Percentiles rank a stretch among this genome's conserved stretches.
Conservation (phyloP, 2,797 vertebrate genomes). For the Intellagama lesueurii region DNA sequence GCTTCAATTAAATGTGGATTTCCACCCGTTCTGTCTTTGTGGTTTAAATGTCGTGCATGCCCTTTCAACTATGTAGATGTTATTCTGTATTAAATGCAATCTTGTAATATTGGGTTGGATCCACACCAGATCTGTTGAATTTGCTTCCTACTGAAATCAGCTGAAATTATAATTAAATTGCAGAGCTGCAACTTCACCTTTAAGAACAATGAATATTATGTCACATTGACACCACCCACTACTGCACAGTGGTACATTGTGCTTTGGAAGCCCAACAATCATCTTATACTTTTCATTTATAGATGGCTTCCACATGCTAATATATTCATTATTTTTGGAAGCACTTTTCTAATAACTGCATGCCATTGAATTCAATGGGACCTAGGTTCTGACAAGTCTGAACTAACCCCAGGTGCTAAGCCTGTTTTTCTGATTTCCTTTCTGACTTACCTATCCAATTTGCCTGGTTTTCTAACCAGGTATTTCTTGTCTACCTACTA, state of each 20-base stretch:
- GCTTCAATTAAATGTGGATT: not conserved
- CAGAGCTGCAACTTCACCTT: not conserved
- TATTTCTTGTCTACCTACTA: too few species aligned
- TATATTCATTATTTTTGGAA: not conserved
- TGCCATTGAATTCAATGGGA: not conserved
- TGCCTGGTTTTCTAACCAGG: not conserved
- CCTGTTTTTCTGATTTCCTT: not conserved
- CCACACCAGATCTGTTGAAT: not conserved
- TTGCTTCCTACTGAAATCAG: not conserved
- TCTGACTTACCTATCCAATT: not conserved
- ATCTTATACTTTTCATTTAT: too few species aligned
- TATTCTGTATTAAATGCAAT: not conserved
- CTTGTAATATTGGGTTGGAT: not conserved
- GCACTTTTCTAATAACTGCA: not conserved
- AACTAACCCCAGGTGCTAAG: not conserved
- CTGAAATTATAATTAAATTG: not conserved
- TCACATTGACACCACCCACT: not conserved
- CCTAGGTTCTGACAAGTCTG: not conserved
- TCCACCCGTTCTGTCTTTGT: not conserved
- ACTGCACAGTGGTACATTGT: not conserved
- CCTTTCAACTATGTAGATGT: not conserved
- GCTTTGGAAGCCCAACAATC: too few species aligned
- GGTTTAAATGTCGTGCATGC: not conserved
- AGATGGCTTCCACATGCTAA: too few species aligned
- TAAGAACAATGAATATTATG: not conserved